Base-by-base conservation (phyloP, 2,113 vertebrate genomes). In the Xenopus borealis region DNA sequence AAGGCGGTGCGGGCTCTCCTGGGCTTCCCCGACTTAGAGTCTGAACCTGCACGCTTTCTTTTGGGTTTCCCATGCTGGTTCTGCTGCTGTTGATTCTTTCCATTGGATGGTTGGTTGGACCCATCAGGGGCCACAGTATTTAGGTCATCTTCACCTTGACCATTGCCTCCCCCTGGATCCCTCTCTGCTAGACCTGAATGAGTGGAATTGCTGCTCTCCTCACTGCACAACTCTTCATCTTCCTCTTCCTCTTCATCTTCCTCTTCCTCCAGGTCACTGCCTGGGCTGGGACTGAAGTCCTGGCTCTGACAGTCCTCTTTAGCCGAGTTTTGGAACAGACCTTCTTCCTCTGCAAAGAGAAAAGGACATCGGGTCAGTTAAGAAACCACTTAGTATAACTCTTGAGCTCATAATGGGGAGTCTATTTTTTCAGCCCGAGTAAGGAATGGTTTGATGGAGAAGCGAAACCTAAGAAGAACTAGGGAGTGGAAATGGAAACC, bases 1-100 rank as follows among this genome's bases (percentile, higher is more conserved):
- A 97, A 97, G 73, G 95, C 95, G 66, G 95, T 97, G 88, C 95
- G 94, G 55, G 95, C 95, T 55, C 95, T 88, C 27, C 95, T 88
- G 55, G 95, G 95, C 84, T 97, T 97, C 3, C 95, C 95, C 0
- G 95, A 96, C 87, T 98, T 96, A 61, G 95, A 92, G 84, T 97
- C 96, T 0, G 95, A 94, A 72, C 95, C 95, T 0, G 94, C 89
- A 66, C 95, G 91, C 85, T 96, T 98, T 79, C 96, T 89, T 84
- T 98, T 96, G 69, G 94, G 90, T 66, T 96, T 96, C 33, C 83
- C 61, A 52, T 88, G 74, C 50, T 70, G 74, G 59, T 33, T 46
- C 11, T 52, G 16, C n/a, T 88, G 72, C 40, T 66, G 63, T 17
- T 75, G 72, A 57, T 52, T 62, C 73, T 76, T 76, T 23, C 23